A percentile compares a stretch with the other conserved stretches of the same genome.
Evolutionary conservation across 2,797 vertebrate genomes (phyloP).

Genomic region (Limosa lapponica): DNA sequence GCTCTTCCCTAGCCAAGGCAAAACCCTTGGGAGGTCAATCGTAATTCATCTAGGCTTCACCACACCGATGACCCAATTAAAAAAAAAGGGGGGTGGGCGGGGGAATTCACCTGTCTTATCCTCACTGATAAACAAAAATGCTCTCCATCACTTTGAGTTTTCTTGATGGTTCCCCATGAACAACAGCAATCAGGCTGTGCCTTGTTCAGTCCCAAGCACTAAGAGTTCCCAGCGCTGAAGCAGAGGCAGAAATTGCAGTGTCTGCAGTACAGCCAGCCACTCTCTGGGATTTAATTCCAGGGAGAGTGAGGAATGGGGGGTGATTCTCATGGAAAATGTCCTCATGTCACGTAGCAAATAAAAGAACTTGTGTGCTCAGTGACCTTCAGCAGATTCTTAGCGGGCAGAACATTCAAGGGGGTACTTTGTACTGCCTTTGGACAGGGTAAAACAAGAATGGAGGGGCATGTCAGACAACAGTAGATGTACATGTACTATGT

Average conservation of each 20-base stretch:
- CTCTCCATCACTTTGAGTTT: neutral
- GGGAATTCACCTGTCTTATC: neutral
- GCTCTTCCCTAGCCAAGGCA: neutral
- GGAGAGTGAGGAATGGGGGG: too few species aligned
- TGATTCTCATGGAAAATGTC: neutral
- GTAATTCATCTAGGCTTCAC: neutral
- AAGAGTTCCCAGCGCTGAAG: neutral
- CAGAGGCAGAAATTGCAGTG: neutral
- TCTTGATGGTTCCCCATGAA: neutral
- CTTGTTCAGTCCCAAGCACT: accelerated
- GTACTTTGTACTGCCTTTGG: neutral
- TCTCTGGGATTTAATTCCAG: neutral
- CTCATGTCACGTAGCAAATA: neutral
- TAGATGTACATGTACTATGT: neutral
- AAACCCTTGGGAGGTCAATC: neutral
- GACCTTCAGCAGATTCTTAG: neutral
- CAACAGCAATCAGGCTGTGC: neutral
- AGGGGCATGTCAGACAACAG: neutral
- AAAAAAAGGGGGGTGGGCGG: neutral
- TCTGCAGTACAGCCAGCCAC: neutral
- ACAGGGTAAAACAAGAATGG: neutral
- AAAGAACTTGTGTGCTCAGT: neutral
- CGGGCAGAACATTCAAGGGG: neutral
- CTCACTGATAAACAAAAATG: neutral
- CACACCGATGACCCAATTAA: neutral